Base-by-base conservation (phyloP, 2,113 vertebrate species). In the Varanus komodoensis region DNA sequence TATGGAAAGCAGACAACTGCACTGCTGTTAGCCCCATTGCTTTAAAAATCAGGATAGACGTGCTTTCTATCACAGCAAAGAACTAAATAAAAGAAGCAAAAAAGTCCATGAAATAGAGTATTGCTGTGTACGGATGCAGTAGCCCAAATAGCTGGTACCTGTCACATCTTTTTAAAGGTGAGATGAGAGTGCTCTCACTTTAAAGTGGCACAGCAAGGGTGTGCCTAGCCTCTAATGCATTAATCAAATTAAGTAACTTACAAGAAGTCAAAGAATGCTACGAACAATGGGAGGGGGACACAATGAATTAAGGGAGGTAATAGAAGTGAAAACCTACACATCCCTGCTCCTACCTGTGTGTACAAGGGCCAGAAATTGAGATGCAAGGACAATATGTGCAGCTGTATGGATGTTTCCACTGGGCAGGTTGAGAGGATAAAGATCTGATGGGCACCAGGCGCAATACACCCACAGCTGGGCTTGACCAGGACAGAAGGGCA, bases 361-460 rank as follows among this genome's bases (percentile, higher is more conserved):
- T 98, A 96, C 48, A 96, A 94, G 82, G 96, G 94, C 34, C 85
- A 97, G 91, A 96, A 97, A 86, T 99, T 99, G 82, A 99, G 96
- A 86, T 98, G 96, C 92, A 99, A 90, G 74, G 91, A 92, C 67
- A 99, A 85, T 57, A 75, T 52, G 27, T 98, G 97, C 23, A 97
- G 96, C 74, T 97, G 94, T 8, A 77, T 90, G 44, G 91, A 82
- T 29, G 95, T 96, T 32, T 97, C 96, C 71, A 92, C 90, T 32
- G 98, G 98, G 71, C 91, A 96, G 75, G 97, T 96, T 92, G 96
- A 97, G 89, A 98, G 84, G 25, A 97, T 95, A 87, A 99, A 95
- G 95, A 99, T 97, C 96, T 98, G 98, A 86, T 99, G 98, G 50
- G 95, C 88, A n/a, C 97, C 96, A 4, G 98, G 97, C 71, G 73